Evolutionary conservation across 2,888 invertebrate genomes (phyloP), one percentile per base, ranked within the genome.

Genomic region (Eilema sororculum): DNA sequence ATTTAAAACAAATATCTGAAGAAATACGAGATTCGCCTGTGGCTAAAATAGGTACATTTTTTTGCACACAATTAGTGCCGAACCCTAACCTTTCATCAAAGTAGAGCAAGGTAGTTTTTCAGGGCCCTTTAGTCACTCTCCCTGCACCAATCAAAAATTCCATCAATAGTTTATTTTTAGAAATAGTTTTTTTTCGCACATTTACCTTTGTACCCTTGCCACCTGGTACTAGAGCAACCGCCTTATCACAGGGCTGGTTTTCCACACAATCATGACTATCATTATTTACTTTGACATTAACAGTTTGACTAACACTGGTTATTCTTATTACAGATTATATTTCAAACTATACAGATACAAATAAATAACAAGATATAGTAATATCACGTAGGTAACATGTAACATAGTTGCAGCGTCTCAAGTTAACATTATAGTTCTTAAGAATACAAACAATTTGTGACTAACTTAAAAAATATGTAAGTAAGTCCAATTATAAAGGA

Each of bases 351-450:
- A 79, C 67, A 67, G 67, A 69, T 77, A 79, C 67, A 77, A 83
- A 80, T 81, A 83, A 78, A 80, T 79, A 82, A 82, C 78, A 81
- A 79, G 76, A 77, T 77, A 77, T n/a, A 65, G 46, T 81, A 63
- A 68, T 68, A 68, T 68, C 68, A 63, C 33, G 37, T 16, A 63
- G 73, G 72, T 75, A 76, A 75, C 67, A 64, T 77, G 65, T 75
- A 52, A 52, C 52, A 52, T n/a, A 52, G 52, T 52, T 63, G 71
- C 62, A 69, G 72, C 59, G 46, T 62, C 71, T 57, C 12, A 20
- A 41, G 10, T 33, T 25, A 41, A 58, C 25, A 58, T n/a, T 30
- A 28, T n/a, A n/a, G 46, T 64, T 52, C 52, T 52, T 64, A 56
- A 22, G 22, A 56, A 28, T 25, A 58, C 13, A 58, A 25, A 58